Evolutionary conservation across 2,113 vertebrate species (phyloP), one percentile per base, ranked within the genome.

Genomic region (Bufo gargarizans): DNA sequence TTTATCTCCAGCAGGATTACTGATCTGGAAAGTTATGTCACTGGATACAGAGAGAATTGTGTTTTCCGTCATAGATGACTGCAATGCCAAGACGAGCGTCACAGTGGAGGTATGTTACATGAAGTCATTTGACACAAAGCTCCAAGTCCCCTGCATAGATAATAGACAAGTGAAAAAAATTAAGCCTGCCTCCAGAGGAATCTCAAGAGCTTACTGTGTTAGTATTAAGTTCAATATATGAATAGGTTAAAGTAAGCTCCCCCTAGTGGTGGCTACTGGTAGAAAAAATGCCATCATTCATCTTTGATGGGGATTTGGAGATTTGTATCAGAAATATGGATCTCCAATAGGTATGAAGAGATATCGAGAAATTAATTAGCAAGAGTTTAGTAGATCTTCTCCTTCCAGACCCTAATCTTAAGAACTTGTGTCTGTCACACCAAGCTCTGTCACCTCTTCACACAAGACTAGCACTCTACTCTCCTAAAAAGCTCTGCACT

Each of bases 1-100:
- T 8, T 91, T 98, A 89, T 97, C 97, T 56, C 93, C 96, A 9
- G 92, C 94, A 49, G 97, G 97, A 76, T 94, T 97, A 80, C 93
- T 98, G 82, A 92, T 80, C 43, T 98, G 97, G 97, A 97, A 94
- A 93, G 92, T 92, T 56, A 59, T 86, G 82, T 91, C 91, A n/a
- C 84, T 91, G 4, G 91, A 82, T 71, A 77, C 88, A 0, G 94
- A 95, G 89, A 91, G 84, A 63, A 94, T 98, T 90, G 91, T 85
- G 8, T 93, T 99, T 86, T 91, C 89, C n/a, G 90, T 97, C 89
- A 92, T 86, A 0, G 96, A 98, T 89, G 95, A 96, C 90, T 98
- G 96, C 74, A 91, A 91, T 22, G 93, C 95, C n/a, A 94, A 95
- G 69, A 94, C 93, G 47, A 92, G 69, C 80, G 92, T 92, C 5